These are phyloP conservation scores for Stercorarius parasiticus DNA, from an alignment of 2,113 vertebrate species.

Conservation along the genomic window DNA sequence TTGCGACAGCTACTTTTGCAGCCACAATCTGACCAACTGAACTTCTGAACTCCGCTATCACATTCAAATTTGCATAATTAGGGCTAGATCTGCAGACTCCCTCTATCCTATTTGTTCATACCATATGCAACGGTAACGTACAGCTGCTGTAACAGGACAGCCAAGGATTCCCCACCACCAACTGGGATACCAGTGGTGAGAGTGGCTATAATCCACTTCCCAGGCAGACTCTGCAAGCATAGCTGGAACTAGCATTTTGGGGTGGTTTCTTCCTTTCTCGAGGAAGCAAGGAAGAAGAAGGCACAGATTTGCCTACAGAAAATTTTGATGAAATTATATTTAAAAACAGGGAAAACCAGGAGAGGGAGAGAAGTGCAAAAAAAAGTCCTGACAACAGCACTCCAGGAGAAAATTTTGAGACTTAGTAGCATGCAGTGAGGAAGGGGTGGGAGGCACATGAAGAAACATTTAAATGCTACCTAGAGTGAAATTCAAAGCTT, in stretches of 20 bases:
- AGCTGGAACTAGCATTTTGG: not conserved
- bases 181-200: not conserved
- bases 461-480: not conserved
- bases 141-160: not conserved
- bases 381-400: not conserved
- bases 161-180: not conserved
- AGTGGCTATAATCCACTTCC: not conserved
- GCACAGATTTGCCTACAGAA: not conserved
- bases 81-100: not conserved
- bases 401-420: not conserved
- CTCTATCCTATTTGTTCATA: not conserved
- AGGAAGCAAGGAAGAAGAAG: not conserved
- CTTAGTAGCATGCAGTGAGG: not conserved
- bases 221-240: not conserved
- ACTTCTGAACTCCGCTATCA: not conserved
- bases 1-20: not conserved
- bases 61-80: not conserved
- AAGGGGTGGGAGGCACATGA: not conserved
- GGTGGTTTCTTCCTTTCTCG: not conserved
- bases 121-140: not conserved
- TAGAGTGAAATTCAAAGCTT: not conserved
- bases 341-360: not conserved
- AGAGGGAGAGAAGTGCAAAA: not conserved
- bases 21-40: not conserved
- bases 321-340: not conserved